A percentile compares a stretch with the other conserved stretches of the same genome.
These are phyloP conservation scores for Lordiphosa mommai DNA, from an alignment of 1,140 invertebrate genomes.

Conservation along the genomic window DNA sequence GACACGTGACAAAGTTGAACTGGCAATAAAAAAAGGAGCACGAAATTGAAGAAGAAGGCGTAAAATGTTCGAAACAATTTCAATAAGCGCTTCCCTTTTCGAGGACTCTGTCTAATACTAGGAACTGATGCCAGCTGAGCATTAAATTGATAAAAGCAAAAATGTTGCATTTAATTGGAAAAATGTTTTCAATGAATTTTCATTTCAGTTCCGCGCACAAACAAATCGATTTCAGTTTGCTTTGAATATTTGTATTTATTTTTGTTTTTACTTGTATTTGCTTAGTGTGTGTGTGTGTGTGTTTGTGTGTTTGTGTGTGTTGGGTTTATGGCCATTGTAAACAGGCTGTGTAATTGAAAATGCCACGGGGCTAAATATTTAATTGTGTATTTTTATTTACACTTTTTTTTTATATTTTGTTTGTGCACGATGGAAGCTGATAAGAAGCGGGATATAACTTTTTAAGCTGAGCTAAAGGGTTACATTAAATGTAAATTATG, in stretches of 20 bases:
- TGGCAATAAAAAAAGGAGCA: slow-evolving; percentile 46
- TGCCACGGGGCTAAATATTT: slow-evolving; percentile 54
- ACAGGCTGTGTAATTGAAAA: slow-evolving; percentile 59
- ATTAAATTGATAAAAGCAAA: slow-evolving; percentile 49
- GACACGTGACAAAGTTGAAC: slow-evolving; percentile 68
- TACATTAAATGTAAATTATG: no score
- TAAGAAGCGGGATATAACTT: neutral
- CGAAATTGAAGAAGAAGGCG: slow-evolving; percentile 30
- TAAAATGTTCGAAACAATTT: slow-evolving; percentile 73
- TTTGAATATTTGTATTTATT: slow-evolving; percentile 30
- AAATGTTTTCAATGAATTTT: slow-evolving; percentile 49
- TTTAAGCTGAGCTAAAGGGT: neutral
- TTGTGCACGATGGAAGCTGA: no score
- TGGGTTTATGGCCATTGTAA: slow-evolving; percentile 38
- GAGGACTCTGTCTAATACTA: slow-evolving; percentile 40
- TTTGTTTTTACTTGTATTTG: slow-evolving; percentile 21
- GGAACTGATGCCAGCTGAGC: slow-evolving; percentile 24
- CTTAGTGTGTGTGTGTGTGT: slow-evolving; percentile 3
- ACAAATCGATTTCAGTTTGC: slow-evolving; percentile 54
- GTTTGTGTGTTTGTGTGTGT: neutral
- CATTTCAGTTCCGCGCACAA: neutral
- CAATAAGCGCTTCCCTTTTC: slow-evolving; percentile 58
- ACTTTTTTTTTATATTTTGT: neutral
- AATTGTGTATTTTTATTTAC: slow-evolving; percentile 43
- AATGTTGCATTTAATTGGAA: slow-evolving; percentile 66